Evolutionary conservation across 2,888 invertebrate genomes (phyloP), one percentile per base, ranked within the genome.

Genomic region (Pseudanteris insignis): DNA sequence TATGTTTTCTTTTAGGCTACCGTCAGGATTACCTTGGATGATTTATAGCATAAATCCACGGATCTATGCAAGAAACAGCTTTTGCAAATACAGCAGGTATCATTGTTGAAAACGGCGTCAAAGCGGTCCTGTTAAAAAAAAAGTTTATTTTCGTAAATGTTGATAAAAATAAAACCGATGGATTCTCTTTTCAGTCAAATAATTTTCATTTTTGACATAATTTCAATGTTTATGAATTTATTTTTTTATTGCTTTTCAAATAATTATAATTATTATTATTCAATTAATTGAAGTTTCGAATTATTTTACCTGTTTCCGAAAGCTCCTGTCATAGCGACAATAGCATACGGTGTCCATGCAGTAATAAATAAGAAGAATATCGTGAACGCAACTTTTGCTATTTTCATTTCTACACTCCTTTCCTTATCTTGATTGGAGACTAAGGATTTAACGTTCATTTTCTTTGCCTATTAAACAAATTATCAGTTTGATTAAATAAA

Each of bases 311-410:
- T 86, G 78, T 92, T 87, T 11, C 93, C 93, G 72, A 90, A 92
- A 1, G 90, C 89, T 1, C 92, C 92, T 66, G 89, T 91, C 50
- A 93, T 82, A 0, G 94, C 88, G 70, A 88, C 86, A 0, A 91
- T 86, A 0, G 91, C 94, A 73, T 95, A 95, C 0, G 95, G 95
- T 2, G 92, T 92, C 94, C 95, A 95, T 0, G 94, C 90, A 1
- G 90, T 86, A 11, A 94, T 87, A 78, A 89, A 93, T 2, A 93
- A 81, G 78, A 91, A 94, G 71, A 93, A 90, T 29, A 93, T 89
- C 0, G 93, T 90, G 30, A 94, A 90, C 1, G 92, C 92, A 6
- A 94, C 92, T 74, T 93, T 93, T 0, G 93, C 92, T 71, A 93
- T 93, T 68, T 91, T 84, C 67, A 93, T 87, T 77, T 93, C 93